These are phyloP conservation scores for Sitophilus oryzae DNA, from an alignment of 1,140 invertebrate genomes.

Conservation along the genomic window DNA sequence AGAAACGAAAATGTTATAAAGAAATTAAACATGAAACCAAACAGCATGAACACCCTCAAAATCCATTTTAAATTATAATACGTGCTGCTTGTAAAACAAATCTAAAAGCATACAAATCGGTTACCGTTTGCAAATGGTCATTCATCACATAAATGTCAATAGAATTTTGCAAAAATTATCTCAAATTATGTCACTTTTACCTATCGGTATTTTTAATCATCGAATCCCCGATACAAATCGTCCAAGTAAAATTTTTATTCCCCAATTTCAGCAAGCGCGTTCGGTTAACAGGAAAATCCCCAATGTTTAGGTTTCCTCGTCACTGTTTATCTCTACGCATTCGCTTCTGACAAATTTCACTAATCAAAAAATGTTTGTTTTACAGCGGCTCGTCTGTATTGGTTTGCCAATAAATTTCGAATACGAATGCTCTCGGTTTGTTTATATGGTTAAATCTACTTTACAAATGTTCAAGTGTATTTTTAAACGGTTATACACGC, in stretches of 20 bases:
- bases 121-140: too few species aligned
- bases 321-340: slow-evolving; percentile 13
- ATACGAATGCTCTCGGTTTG: slow-evolving; percentile 16
- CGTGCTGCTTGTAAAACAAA: too few species aligned
- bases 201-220: slow-evolving; percentile 3
- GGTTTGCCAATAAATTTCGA: slow-evolving; percentile 17
- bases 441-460: slow-evolving; percentile 22
- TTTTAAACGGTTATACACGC: slow-evolving; percentile 11
- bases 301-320: slow-evolving; percentile 16
- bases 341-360: slow-evolving; percentile 20
- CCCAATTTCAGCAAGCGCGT: not conserved
- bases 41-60: too few species aligned
- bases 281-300: slow-evolving; percentile 3
- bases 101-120: too few species aligned
- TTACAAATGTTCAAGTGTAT: slow-evolving; percentile 18
- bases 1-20: too few species aligned
- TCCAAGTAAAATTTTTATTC: too few species aligned
- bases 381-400: slow-evolving; percentile 12
- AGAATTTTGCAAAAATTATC: too few species aligned
- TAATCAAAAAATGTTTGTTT: slow-evolving; percentile 22
- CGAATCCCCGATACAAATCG: too few species aligned
- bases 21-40: too few species aligned
- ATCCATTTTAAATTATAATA: too few species aligned
- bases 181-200: too few species aligned
- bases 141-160: too few species aligned